Evolutionary conservation across 2,888 invertebrate genomes (phyloP).

Genomic region (Polydrusus tereticollis): DNA sequence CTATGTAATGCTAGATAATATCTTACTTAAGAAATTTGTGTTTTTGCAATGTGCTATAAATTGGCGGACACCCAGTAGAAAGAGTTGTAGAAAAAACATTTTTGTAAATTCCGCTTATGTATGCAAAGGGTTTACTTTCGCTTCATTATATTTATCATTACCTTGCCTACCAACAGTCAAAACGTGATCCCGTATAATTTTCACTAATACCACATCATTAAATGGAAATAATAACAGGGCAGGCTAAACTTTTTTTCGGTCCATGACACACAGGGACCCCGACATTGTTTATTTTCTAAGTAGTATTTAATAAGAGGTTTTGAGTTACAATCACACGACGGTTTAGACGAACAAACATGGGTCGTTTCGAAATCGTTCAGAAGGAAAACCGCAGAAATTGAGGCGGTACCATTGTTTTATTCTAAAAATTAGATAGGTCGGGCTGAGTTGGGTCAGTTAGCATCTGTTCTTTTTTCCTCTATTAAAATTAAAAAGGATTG

Average conservation of each 20-base stretch:
- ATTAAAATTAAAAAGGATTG: no score
- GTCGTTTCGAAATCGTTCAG: slow-evolving; percentile 5
- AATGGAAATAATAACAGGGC: slow-evolving; percentile 25
- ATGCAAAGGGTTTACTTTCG: no score
- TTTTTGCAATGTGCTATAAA: no score
- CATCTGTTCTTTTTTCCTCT: no score
- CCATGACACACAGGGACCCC: background rate
- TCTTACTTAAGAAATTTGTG: no score
- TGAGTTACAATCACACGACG: slow-evolving; percentile 21
- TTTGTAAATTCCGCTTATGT: no score
- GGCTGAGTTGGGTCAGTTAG: no score
- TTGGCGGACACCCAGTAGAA: no score
- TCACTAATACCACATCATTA: slow-evolving; percentile 30
- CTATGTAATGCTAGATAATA: no score
- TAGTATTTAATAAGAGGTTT: slow-evolving; percentile 29
- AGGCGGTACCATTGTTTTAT: slow-evolving; percentile 8
- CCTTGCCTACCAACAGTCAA: no score
- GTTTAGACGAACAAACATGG: background rate
- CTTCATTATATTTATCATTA: no score
- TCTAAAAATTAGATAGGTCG: slow-evolving; percentile 17
- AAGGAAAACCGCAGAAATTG: slow-evolving; percentile 13
- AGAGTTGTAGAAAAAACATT: no score
- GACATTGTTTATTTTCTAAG: slow-evolving; percentile 23
- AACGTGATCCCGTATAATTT: slow-evolving; percentile 11
- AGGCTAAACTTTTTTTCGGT: slow-evolving; percentile 32